Conservation (phyloP, 2,888 invertebrate species). For the Hymenopus coronatus region DNA sequence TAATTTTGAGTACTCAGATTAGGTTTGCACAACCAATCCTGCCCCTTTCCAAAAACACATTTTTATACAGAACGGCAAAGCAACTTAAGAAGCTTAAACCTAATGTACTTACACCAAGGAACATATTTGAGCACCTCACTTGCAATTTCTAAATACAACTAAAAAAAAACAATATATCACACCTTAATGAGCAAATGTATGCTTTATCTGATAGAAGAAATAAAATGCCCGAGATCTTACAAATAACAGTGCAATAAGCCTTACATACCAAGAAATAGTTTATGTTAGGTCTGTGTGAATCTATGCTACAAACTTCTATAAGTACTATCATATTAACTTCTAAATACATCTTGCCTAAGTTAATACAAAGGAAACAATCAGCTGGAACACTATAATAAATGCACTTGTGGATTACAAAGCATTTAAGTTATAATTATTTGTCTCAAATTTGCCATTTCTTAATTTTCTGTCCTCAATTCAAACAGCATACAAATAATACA, state of each 20-base stretch:
- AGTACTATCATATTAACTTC: not conserved
- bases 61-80: not conserved
- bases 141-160: not conserved
- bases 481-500: not conserved
- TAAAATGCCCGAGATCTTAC: not conserved
- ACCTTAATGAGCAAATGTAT: not conserved
- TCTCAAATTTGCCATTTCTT: not conserved
- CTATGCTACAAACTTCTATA: not conserved
- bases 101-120: not conserved
- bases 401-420: not conserved
- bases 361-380: not conserved
- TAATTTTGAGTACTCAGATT: not conserved
- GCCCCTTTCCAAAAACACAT: not conserved
- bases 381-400: not conserved
- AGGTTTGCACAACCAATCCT: not conserved
- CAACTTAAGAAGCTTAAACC: not conserved
- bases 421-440: not conserved
- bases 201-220: not conserved
- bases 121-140: not conserved
- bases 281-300: not conserved
- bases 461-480: not conserved
- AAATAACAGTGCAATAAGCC: not conserved
- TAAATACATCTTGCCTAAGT: not conserved
- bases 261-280: not conserved
- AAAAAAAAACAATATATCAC: not conserved